Percentiles rank a stretch among this genome's conserved stretches.
These are phyloP conservation scores for Dufourea novaeangliae DNA, from an alignment of 1,140 invertebrate genomes.

Conservation along the genomic window DNA sequence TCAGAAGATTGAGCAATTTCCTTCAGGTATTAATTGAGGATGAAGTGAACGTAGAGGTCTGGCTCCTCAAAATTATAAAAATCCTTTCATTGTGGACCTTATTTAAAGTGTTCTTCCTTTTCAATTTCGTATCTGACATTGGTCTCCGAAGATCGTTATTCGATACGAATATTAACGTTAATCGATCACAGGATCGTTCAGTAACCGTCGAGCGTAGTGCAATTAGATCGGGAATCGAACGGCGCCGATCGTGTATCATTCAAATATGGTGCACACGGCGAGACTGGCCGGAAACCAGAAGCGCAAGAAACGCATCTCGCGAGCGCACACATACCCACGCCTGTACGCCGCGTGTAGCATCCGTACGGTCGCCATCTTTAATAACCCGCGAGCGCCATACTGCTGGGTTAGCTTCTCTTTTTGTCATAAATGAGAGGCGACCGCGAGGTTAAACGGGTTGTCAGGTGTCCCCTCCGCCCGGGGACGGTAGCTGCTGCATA, in stretches of 20 bases:
- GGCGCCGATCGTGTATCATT: constrained; percentile 60
- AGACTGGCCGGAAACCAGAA: not conserved
- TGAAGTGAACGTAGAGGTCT: no score
- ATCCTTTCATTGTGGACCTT: no score
- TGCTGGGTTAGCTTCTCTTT: constrained; percentile 72
- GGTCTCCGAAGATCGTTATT: no score
- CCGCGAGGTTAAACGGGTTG: constrained; percentile 78
- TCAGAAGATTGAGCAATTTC: no score
- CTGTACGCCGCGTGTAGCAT: constrained; percentile 22
- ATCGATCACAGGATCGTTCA: no score
- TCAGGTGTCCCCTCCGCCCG: constrained; percentile 71
- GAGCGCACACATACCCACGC: constrained; percentile 44
- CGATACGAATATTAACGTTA: no score
- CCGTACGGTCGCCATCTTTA: constrained; percentile 76
- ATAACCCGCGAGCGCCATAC: constrained; percentile 76
- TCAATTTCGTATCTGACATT: no score
- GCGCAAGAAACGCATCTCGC: constrained; percentile 56
- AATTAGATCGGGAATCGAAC: not conserved
- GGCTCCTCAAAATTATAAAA: no score
- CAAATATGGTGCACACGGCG: constrained; percentile 71
- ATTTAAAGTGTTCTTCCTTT: no score
- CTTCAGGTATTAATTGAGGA: no score
- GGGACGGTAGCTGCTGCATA: constrained; percentile 71
- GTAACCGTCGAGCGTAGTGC: not conserved
- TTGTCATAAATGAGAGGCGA: constrained; percentile 74